phyloP scores from a whole-genome alignment of 1,140 invertebrate genomes.

The silkworm (Bombyx mori) region ASM3026992v2 NC_085125.1:7653501-7654000 shows the following conservation, averaged over 20 bases:
- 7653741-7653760: slow-evolving; percentile 80
- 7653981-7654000: too few relatives aligned
- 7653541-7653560: slow-evolving; percentile 66
- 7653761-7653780: slow-evolving; percentile 20
- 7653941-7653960: too few relatives aligned
- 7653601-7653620: slow-evolving; percentile 34
- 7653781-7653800: too few relatives aligned
- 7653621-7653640: slow-evolving; percentile 36
- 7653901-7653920: too few relatives aligned
- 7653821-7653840: too few relatives aligned
- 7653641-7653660: slow-evolving; percentile 74
- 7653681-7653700: slow-evolving; percentile 75
- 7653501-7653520: slow-evolving; percentile 29
- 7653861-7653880: too few relatives aligned
- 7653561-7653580: slow-evolving; percentile 43
- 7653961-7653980: too few relatives aligned
- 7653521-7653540: slow-evolving; percentile 15
- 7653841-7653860: too few relatives aligned
- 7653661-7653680: slow-evolving; percentile 86
- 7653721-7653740: slow-evolving; percentile 80
- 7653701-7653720: slow-evolving; percentile 80
- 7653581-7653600: slow-evolving; percentile 42
- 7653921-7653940: too few relatives aligned
- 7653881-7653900: too few relatives aligned
- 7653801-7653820: too few relatives aligned